These are phyloP conservation scores for Anoncus sp. DNA, from an alignment of 2,888 invertebrate species.

Conservation along the genomic window DNA sequence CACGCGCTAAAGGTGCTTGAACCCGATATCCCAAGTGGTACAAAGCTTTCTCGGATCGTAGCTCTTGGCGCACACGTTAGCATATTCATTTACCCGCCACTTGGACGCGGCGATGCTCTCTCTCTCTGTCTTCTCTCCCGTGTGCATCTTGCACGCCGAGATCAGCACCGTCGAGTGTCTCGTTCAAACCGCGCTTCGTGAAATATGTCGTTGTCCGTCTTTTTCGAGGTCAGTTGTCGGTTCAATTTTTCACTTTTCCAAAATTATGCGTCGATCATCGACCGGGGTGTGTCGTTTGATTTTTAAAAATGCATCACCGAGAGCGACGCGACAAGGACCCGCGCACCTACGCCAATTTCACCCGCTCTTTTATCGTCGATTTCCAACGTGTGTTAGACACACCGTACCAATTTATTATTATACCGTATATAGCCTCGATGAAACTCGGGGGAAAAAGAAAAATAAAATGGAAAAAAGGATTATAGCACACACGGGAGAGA, in stretches of 20 bases:
- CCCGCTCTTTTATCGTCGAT: no score
- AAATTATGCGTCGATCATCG: no score
- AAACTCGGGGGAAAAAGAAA: constrained; percentile 31
- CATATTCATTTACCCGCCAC: constrained; percentile 81
- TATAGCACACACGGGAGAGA: constrained; percentile 41
- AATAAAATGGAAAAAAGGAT: constrained; percentile 36
- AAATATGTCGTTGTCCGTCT: constrained; percentile 66
- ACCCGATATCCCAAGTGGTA: constrained; percentile 76
- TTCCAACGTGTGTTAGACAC: no score
- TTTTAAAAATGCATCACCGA: no score
- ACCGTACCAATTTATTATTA: no score
- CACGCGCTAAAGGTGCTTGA: constrained; percentile 72
- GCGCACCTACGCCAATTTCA: no score
- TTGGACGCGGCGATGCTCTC: constrained; percentile 70
- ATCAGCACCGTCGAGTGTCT: no score
- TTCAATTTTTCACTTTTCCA: no score
- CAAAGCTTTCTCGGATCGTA: constrained; percentile 77
- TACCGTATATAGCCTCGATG: no score
- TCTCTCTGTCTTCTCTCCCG: not conserved
- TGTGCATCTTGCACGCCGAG: not conserved
- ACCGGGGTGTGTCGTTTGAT: no score
- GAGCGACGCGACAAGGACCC: no score
- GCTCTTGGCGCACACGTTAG: constrained; percentile 80
- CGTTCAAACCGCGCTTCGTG: constrained; percentile 67
- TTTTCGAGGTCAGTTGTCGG: not conserved